phyloP scores from a whole-genome alignment of 1,140 invertebrate genomes.

The Ceratosolen fusciceps region DNA sequence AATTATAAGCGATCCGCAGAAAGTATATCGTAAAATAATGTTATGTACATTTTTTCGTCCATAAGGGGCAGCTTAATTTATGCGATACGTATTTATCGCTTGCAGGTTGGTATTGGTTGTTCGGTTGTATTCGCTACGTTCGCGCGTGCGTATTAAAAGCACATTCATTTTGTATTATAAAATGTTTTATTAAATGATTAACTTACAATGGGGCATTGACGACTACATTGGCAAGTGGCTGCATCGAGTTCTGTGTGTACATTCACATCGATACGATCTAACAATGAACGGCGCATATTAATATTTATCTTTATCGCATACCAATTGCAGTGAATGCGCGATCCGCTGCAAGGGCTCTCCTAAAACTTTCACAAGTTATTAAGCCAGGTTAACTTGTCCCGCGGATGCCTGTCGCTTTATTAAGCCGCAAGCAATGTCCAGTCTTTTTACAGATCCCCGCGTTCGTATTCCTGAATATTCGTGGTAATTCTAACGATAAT shows the following conservation, averaged over 20 bases:
- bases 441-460: too few species aligned
- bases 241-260: neutral
- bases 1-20: too few species aligned
- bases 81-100: too few species aligned
- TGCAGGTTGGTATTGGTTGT: too few species aligned
- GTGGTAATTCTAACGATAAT: too few species aligned
- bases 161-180: neutral
- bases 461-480: too few species aligned
- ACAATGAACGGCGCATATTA: neutral
- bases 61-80: too few species aligned
- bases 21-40: too few species aligned
- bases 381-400: neutral
- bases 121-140: too few species aligned
- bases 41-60: too few species aligned
- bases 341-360: neutral
- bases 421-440: too few species aligned
- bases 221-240: neutral
- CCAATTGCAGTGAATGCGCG: neutral
- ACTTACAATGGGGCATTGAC: neutral
- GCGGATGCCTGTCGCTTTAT: too few species aligned
- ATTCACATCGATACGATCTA: neutral
- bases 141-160: neutral
- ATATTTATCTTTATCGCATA: neutral
- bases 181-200: constrained; percentile 10
- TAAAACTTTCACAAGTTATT: neutral